Evolutionary conservation across 2,797 vertebrate genomes (phyloP), one percentile per base, ranked within the genome.

Genomic region (Sitta carolinensis): DNA sequence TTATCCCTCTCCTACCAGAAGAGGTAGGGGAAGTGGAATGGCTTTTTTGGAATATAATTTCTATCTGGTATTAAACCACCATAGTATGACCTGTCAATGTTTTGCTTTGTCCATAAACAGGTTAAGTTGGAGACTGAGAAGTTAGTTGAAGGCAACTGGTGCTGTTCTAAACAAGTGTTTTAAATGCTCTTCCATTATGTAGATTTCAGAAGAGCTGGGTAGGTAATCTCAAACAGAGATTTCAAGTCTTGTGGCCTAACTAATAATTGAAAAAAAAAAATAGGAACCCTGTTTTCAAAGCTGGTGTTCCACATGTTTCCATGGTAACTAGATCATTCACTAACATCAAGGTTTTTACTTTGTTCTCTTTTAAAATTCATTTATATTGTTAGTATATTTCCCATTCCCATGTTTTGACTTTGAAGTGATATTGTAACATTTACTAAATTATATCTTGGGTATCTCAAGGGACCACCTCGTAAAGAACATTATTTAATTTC

Each of bases 301-400:
- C 13, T 55, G 55, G 34, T 72, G 55, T 52, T 84, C 73, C 72
- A 29, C 20, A n/a, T 29, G 76, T 93, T 92, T 87, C 86, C 76
- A 91, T 87, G 58, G 84, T n/a, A 95, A 96, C 87, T 13, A 78
- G 25, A 90, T 22, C 13, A 86, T 90, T 89, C 64, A 25, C 52
- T 77, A 78, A 50, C 20, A 89, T 61, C 3, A 7, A 73, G 27
- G 15, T 59, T 90, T 94, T 42, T 88, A 23, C 84, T 87, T 93
- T 52, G 21, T 62, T 81, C 32, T 47, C 30, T 54, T 90, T 82
- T 48, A 73, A 84, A 83, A 40, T 20, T 75, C 2, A 40, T 52
- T 70, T 79, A 84, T 70, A 69, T 77, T 84, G 45, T 48, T 83
- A 48, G 19, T 6, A 12, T 89, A 72, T 82, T 73, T 78, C 13